A percentile compares a stretch with the other conserved stretches of the same genome.
Conservation (phyloP, 2,797 vertebrate species). For the Pseudochromis fuscus region DNA sequence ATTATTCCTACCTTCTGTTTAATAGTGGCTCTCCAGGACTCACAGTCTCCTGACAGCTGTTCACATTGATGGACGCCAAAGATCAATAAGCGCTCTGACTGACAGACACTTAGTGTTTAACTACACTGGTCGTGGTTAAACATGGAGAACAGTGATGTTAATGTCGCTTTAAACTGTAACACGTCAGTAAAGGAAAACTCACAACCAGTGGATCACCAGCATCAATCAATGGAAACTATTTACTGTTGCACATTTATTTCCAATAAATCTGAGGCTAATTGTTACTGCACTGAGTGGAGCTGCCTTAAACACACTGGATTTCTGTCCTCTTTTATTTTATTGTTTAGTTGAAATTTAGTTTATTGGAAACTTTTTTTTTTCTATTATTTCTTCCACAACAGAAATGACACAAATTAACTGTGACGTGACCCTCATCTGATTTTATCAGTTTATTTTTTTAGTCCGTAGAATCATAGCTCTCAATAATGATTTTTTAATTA, state of each 20-base stretch:
- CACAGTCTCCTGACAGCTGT: conserved; percentile 35
- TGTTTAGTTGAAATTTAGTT: neutral
- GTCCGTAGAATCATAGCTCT: no score
- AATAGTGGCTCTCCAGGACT: conserved; percentile 34
- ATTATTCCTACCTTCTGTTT: conserved; percentile 42
- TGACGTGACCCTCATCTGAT: no score
- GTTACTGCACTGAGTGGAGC: neutral
- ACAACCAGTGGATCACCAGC: no score
- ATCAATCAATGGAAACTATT: neutral
- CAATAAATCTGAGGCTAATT: neutral
- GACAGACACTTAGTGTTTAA: conserved; percentile 23
- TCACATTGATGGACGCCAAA: conserved; percentile 46
- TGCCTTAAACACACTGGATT: no score
- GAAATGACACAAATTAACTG: no score
- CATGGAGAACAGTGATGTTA: neutral
- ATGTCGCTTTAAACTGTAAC: conserved; percentile 12
- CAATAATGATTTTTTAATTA: no score
- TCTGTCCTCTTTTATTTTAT: neutral
- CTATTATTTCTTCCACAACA: no score
- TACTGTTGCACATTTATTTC: conserved; percentile 2
- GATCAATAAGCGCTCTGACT: conserved; percentile 47
- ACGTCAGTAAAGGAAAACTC: neutral
- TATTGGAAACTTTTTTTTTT: no score
- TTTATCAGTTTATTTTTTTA: no score
- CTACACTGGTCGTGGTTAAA: conserved; percentile 19